Base-by-base conservation (phyloP, 2,113 vertebrate genomes). In the Carollia perspicillata region DNA sequence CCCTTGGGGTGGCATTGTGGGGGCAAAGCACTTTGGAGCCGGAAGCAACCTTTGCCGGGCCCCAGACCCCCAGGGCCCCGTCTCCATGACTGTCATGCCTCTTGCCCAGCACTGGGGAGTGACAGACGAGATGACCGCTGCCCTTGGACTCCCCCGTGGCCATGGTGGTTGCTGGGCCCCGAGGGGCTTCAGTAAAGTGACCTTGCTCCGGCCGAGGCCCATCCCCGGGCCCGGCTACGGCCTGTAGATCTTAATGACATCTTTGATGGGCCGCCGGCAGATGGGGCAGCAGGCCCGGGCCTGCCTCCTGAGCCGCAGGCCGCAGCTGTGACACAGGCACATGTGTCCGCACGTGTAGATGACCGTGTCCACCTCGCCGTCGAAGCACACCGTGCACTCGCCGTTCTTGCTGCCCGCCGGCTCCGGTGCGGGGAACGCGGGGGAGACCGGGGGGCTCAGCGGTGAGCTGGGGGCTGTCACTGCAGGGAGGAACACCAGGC, bases 331-430 rank as follows among this genome's bases (percentile, higher is more conserved):
- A 97, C 99, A 99, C 97, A 99, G 98, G 98, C 99, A 99, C 99
- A 99, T 99, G 98, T 99, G 99, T 98, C 99, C 99, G 5, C 99
- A 99, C 0, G 99, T 99, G 98, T 99, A 99, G 98, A 99, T 99
- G 96, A 99, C 99, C 0, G 99, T 99, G 98, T 99, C 99, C 97
- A 99, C 99, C 94, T 99, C 99, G 55, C 99, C 99, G 97, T 99
- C 99, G 42, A 99, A 99, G 98, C 99, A 99, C 75, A 99, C 99
- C 0, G 99, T 99, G 97, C 99, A 99, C 94, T 99, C 99, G 84
- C 99, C 99, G 0, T 98, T 99, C 98, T 99, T 99, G 91, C 98
- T 99, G 98, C 98, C 96, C 49, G 98, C 90, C 28, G 99, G 99
- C 97, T 98, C 98, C 0, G 99, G 99, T 10, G 99, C 96, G 40